A percentile compares a stretch with the other conserved stretches of the same genome.
Evolutionary conservation across 2,113 vertebrate genomes (phyloP).

Genomic region (Hirundichthys speculiger): DNA sequence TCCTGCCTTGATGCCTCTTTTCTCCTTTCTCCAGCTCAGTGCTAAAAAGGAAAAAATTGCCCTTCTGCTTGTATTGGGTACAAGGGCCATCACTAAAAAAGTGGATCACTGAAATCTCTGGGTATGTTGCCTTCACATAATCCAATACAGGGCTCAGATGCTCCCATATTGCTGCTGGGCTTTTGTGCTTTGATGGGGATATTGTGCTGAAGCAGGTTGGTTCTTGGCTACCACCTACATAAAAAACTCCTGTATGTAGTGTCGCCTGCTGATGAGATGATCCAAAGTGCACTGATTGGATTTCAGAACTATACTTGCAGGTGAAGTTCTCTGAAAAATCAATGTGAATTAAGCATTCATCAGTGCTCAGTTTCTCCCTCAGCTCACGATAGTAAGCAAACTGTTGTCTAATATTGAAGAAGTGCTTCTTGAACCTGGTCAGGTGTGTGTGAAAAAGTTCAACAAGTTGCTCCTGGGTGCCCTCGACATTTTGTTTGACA

Average conservation of each 20-base stretch:
- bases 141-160: conserved; percentile 4
- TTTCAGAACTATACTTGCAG: not conserved
- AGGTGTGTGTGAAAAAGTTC: too few relatives aligned
- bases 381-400: too few relatives aligned
- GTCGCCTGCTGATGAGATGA: conserved; percentile 4
- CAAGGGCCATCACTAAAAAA: too few relatives aligned
- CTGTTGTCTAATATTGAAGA: too few relatives aligned
- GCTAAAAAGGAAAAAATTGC: not conserved
- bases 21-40: not conserved
- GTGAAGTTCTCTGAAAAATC: too few relatives aligned
- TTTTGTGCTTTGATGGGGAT: conserved; percentile 1
- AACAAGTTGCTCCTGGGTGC: too few relatives aligned
- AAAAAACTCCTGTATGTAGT: not conserved
- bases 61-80: too few relatives aligned
- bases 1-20: not conserved
- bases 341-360: too few relatives aligned
- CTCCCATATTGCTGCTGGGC: not conserved
- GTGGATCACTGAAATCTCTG: not conserved
- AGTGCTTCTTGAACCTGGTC: too few relatives aligned
- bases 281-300: not conserved
- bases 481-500: too few relatives aligned
- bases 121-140: conserved; percentile 4
- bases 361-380: too few relatives aligned
- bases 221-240: not conserved
- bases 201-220: not conserved